phyloP scores from a whole-genome alignment of 2,888 invertebrate genomes.

The Acanthosoma haemorrhoidale region DNA sequence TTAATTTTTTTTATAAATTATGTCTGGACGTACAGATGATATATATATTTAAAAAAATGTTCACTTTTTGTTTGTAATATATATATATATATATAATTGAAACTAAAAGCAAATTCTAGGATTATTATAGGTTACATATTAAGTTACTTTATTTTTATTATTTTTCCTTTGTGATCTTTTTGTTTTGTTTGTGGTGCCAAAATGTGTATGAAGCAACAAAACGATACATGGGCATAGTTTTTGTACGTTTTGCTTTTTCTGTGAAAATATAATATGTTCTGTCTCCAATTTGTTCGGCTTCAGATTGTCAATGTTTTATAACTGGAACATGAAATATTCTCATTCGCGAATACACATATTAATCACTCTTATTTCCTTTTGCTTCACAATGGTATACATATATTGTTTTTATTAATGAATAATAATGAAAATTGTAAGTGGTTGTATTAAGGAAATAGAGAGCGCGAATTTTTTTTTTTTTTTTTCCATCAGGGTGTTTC shows the following conservation, averaged over 20 bases:
- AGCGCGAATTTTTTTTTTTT: slow-evolving; percentile 25
- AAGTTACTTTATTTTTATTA: slow-evolving; percentile 14
- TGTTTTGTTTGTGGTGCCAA: slow-evolving; percentile 26
- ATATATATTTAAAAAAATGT: slow-evolving; percentile 17
- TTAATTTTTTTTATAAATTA: slow-evolving; percentile 21
- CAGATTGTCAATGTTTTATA: slow-evolving; percentile 11
- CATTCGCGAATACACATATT: slow-evolving; percentile 19
- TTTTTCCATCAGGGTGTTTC: slow-evolving; percentile 30
- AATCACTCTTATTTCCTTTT: slow-evolving; percentile 26
- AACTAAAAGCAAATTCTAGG: not conserved
- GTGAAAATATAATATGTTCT: slow-evolving; percentile 34
- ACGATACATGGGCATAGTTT: slow-evolving; percentile 34
- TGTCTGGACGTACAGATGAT: not conserved
- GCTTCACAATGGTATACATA: not conserved
- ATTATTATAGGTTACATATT: not conserved
- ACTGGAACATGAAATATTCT: slow-evolving; percentile 14
- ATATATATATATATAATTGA: slow-evolving; percentile 22
- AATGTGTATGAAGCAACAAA: slow-evolving; percentile 1
- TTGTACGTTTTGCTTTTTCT: slow-evolving; percentile 37
- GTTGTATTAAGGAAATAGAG: slow-evolving; percentile 28
- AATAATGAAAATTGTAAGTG: slow-evolving; percentile 16
- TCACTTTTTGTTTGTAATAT: slow-evolving; percentile 11
- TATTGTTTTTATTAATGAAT: slow-evolving; percentile 19
- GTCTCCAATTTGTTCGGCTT: slow-evolving; percentile 35
- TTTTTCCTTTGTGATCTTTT: slow-evolving; percentile 6